These are phyloP conservation scores for Ianthella basta DNA, from an alignment of 37 sponge, comb jelly and placozoan species.

Conservation along the genomic window DNA sequence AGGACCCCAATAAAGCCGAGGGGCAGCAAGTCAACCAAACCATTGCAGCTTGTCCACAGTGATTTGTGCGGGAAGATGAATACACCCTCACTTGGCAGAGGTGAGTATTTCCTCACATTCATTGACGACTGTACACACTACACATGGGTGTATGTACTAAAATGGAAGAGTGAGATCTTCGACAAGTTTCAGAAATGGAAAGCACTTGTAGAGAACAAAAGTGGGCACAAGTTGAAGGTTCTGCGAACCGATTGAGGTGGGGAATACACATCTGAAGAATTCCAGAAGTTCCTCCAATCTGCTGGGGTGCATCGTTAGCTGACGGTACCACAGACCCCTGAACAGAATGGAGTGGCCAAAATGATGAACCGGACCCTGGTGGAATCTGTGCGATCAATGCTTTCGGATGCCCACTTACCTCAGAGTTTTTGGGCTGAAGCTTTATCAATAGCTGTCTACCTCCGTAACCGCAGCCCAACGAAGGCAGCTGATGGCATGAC, in stretches of 20 bases:
- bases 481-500: slow-evolving; percentile 44
- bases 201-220: slow-evolving; percentile 51
- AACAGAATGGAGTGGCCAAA: slow-evolving; percentile 77
- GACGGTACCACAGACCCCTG: slow-evolving; percentile 69
- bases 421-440: slow-evolving; percentile 79
- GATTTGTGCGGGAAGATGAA: slow-evolving; percentile 58
- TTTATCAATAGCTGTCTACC: slow-evolving; percentile 62
- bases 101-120: slow-evolving; percentile 54
- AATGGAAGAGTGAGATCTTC: slow-evolving; percentile 58
- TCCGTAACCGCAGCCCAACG: slow-evolving; percentile 64
- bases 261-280: slow-evolving; percentile 54
- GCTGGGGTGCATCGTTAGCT: slow-evolving; percentile 69
- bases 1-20: slow-evolving; percentile 29
- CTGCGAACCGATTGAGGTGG: slow-evolving; percentile 67
- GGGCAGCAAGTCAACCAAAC: slow-evolving; percentile 36
- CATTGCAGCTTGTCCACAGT: slow-evolving; percentile 52
- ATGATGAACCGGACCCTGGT: slow-evolving; percentile 69
- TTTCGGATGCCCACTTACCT: slow-evolving; percentile 59
- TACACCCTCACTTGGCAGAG: slow-evolving; percentile 51
- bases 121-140: slow-evolving; percentile 48
- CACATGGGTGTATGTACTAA: slow-evolving; percentile 61
- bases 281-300: slow-evolving; percentile 42
- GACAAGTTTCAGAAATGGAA: slow-evolving; percentile 67
- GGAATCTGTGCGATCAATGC: slow-evolving; percentile 69
- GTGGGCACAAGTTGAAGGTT: slow-evolving; percentile 53